A percentile compares a stretch with the other conserved stretches of the same genome.
Evolutionary conservation across 2,797 vertebrate genomes (phyloP).

Genomic region (Chaunax sp.): DNA sequence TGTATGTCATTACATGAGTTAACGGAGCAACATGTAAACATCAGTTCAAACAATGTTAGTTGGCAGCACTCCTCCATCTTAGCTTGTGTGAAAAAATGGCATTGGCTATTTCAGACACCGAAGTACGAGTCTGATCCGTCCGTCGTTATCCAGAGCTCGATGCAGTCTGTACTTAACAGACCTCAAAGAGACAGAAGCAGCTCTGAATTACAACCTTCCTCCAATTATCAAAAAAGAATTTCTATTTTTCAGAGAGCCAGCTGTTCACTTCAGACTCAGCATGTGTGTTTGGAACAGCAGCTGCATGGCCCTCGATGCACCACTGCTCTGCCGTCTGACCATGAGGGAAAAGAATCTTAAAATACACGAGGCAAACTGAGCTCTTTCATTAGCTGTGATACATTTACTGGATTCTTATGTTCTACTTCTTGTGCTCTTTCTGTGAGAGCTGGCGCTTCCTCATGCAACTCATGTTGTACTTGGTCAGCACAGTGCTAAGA

Average conservation of each 20-base stretch:
- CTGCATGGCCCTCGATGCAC: slow-evolving; percentile 41
- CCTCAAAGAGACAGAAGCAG: slow-evolving; percentile 72
- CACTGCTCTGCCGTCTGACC: slow-evolving; percentile 43
- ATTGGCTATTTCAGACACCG: slow-evolving; percentile 51
- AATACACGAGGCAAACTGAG: slow-evolving; percentile 61
- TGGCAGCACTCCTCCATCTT: slow-evolving; percentile 28
- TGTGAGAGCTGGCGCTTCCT: background rate
- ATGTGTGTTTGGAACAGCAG: slow-evolving; percentile 44
- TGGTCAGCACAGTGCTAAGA: background rate
- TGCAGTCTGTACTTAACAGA: slow-evolving; percentile 70
- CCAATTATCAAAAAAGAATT: slow-evolving; percentile 74
- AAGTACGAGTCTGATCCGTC: slow-evolving; percentile 39
- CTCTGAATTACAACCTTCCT: slow-evolving; percentile 76
- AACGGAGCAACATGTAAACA: slow-evolving; percentile 27
- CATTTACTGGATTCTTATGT: slow-evolving; percentile 11
- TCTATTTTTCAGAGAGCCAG: slow-evolving; percentile 68
- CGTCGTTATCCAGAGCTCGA: slow-evolving; percentile 10
- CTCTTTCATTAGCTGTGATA: slow-evolving; percentile 68
- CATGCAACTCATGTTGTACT: slow-evolving; percentile 10
- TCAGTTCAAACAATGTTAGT: slow-evolving; percentile 13
- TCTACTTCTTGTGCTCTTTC: background rate
- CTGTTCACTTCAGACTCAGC: slow-evolving; percentile 44
- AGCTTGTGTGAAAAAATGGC: slow-evolving; percentile 19
- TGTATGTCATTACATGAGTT: slow-evolving; percentile 24
- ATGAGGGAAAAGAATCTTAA: slow-evolving; percentile 52